Evolutionary conservation across 92 coral and sea anemone genomes (phyloP).

Genomic region (Muricea muricata): DNA sequence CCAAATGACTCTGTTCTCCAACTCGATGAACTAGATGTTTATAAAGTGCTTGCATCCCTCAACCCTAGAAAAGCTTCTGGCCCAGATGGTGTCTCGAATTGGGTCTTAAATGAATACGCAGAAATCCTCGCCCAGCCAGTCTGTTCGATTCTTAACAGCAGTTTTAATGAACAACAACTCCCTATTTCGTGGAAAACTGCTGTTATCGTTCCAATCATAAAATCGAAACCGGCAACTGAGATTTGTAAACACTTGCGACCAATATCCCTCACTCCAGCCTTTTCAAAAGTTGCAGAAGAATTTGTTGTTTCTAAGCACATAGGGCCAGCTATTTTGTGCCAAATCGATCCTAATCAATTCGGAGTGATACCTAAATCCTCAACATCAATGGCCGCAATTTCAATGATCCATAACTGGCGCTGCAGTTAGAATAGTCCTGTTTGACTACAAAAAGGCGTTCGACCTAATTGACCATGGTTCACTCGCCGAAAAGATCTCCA

Average conservation of each 20-base stretch:
- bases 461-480: conserved; percentile 5
- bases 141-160: neutral
- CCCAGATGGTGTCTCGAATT: conserved; percentile 7
- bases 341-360: neutral
- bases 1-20: neutral
- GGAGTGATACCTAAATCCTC: conserved; percentile 9
- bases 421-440: neutral
- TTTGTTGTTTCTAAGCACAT: neutral
- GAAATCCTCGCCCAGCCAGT: conserved; percentile 7
- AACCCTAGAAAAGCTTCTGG: neutral
- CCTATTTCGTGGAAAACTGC: neutral
- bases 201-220: neutral
- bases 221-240: neutral
- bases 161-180: neutral
- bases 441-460: conserved; percentile 18
- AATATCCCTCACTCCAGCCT: neutral
- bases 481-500: neutral
- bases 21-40: neutral
- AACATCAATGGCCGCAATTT: neutral
- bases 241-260: neutral
- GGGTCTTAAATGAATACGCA: conserved; percentile 2
- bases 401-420: conserved; percentile 13
- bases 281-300: neutral
- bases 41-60: neutral
- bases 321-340: neutral